These are phyloP conservation scores for Volucella inanis DNA, from an alignment of 2,888 invertebrate species.

Conservation along the genomic window DNA sequence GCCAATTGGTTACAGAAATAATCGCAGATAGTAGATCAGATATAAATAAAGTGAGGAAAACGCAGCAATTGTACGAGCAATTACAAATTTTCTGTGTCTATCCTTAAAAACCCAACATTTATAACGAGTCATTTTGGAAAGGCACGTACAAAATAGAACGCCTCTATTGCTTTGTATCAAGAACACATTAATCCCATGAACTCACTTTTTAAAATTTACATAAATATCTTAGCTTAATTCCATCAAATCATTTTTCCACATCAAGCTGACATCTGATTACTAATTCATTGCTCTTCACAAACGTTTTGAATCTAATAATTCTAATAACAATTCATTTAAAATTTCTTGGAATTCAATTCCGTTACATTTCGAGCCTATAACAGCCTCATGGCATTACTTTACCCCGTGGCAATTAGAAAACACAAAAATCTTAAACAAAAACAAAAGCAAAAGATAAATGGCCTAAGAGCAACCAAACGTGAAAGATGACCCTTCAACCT, in stretches of 20 bases:
- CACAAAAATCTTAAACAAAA: slow-evolving; percentile 47
- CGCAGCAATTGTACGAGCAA: too few species aligned
- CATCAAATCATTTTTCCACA: slow-evolving; percentile 22
- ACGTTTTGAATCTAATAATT: not conserved
- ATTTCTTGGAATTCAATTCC: slow-evolving; percentile 36
- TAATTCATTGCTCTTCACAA: slow-evolving; percentile 28
- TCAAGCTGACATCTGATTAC: slow-evolving; percentile 22
- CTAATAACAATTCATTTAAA: slow-evolving; percentile 5
- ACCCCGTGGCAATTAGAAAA: slow-evolving; percentile 32
- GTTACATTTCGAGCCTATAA: slow-evolving; percentile 17
- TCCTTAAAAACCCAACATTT: too few species aligned
- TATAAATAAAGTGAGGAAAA: too few species aligned
- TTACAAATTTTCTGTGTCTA: too few species aligned
- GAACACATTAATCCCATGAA: not conserved
- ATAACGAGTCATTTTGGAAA: too few species aligned
- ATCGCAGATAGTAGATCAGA: too few species aligned
- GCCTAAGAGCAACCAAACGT: slow-evolving; percentile 48
- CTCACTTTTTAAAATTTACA: not conserved
- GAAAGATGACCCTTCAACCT: slow-evolving; percentile 70
- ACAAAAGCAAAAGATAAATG: slow-evolving; percentile 53
- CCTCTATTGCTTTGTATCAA: too few species aligned
- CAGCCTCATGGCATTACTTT: not conserved
- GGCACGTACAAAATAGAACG: too few species aligned
- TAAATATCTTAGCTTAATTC: not conserved
- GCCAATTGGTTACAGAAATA: too few species aligned